phyloP scores from a whole-genome alignment of 2,113 vertebrate species.

The Myiopsitta monachus region DNA sequence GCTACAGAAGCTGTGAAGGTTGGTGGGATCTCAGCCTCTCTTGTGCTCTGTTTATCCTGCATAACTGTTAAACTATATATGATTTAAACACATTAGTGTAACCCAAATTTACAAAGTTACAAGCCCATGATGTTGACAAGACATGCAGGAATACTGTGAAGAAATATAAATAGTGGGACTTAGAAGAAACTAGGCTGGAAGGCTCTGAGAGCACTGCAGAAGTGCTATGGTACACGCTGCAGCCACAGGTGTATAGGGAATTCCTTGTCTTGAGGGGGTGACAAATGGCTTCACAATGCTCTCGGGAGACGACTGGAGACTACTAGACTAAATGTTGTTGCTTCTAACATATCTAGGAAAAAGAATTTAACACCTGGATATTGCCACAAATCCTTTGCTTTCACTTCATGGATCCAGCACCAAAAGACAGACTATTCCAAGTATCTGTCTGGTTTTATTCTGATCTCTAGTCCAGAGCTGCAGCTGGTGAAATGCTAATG shows the following conservation, averaged over 20 bases:
- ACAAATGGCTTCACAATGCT: not conserved
- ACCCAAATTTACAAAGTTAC: not conserved
- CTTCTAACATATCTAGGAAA: not conserved
- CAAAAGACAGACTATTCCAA: not conserved
- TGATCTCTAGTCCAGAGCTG: not conserved
- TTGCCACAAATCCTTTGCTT: not conserved
- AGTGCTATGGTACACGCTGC: accelerated
- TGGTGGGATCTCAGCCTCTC: not conserved
- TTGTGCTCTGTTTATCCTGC: not conserved
- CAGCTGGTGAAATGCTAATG: not conserved
- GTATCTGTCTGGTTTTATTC: not conserved
- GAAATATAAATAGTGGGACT: not conserved
- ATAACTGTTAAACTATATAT: not conserved
- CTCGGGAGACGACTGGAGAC: not conserved
- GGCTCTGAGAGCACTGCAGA: not conserved
- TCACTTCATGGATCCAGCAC: not conserved
- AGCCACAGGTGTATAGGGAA: not conserved
- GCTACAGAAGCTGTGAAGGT: not conserved
- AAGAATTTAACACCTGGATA: not conserved
- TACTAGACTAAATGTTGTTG: not conserved
- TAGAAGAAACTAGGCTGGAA: not conserved
- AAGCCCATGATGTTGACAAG: not conserved
- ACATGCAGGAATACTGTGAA: not conserved
- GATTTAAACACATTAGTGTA: not conserved
- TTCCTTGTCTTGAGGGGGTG: not conserved